Conservation (phyloP, 2,888 invertebrate genomes). For the Drosophila percnosoma region DNA sequence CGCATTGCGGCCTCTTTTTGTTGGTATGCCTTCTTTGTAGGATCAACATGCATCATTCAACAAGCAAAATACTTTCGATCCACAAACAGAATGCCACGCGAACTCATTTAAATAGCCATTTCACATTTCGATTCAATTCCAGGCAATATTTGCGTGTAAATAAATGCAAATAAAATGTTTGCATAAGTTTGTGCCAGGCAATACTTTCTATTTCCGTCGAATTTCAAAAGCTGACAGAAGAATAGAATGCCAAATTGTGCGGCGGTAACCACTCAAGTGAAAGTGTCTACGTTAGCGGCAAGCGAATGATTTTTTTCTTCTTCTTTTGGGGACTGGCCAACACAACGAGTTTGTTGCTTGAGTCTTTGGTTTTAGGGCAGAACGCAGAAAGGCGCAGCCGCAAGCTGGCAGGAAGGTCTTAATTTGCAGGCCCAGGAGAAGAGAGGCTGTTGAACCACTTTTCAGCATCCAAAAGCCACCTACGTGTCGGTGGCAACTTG, state of each 20-base stretch:
- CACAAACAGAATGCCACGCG: background rate
- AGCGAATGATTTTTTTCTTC: conserved; percentile 5
- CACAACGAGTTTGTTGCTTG: conserved; percentile 54
- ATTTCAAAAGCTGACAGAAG: conserved; percentile 58
- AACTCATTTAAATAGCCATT: conserved; percentile 14
- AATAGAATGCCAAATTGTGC: conserved; percentile 60
- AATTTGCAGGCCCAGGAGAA: conserved; percentile 43
- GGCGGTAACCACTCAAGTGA: conserved; percentile 55
- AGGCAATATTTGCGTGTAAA: conserved; percentile 47
- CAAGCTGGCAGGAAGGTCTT: conserved; percentile 45
- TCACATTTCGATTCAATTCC: conserved; percentile 41
- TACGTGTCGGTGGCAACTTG: conserved; percentile 60
- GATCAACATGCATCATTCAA: background rate
- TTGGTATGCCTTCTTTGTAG: background rate
- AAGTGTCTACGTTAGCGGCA: conserved; percentile 41
- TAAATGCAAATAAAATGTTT: conserved; percentile 37
- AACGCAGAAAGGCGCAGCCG: background rate
- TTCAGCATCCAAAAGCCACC: conserved; percentile 58
- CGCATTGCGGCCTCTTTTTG: conserved; percentile 3
- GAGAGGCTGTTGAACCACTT: conserved; percentile 62
- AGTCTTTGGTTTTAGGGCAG: conserved; percentile 59
- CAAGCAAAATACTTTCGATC: conserved; percentile 15
- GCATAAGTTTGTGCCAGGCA: conserved; percentile 29
- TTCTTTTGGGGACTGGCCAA: background rate
- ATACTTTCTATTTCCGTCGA: conserved; percentile 68